A percentile compares a stretch with the other conserved stretches of the same genome.
Evolutionary conservation across 2,113 vertebrate species (phyloP).

Genomic region (Motacilla tschutschensis): DNA sequence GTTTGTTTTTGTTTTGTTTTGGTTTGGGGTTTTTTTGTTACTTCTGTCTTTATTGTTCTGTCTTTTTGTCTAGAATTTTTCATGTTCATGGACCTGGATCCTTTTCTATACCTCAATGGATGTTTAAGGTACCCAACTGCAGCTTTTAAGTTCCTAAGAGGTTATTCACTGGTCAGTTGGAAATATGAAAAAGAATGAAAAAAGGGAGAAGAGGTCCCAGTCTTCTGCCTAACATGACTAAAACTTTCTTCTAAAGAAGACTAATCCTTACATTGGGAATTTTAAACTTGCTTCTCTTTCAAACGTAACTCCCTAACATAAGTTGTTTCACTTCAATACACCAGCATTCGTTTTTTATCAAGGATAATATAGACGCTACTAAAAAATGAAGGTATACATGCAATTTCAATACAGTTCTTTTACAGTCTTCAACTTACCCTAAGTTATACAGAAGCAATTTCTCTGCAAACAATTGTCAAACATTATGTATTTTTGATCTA

Average conservation of each 20-base stretch:
- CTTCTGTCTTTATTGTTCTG: rapidly evolving
- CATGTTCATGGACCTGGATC: not conserved
- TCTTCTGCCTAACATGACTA: not conserved
- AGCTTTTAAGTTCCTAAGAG: not conserved
- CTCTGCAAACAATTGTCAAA: not conserved
- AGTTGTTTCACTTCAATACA: not conserved
- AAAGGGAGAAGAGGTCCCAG: rapidly evolving
- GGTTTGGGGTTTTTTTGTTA: no score
- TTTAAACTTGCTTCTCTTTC: not conserved
- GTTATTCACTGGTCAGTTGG: not conserved
- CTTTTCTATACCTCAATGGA: not conserved
- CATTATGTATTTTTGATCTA: not conserved
- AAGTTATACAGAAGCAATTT: not conserved
- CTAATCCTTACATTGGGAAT: not conserved
- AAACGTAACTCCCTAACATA: not conserved
- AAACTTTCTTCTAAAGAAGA: not conserved
- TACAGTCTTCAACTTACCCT: not conserved
- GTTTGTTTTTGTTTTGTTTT: no score
- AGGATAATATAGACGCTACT: not conserved
- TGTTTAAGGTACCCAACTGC: not conserved
- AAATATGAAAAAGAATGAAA: not conserved
- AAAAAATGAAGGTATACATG: not conserved
- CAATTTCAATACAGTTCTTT: not conserved
- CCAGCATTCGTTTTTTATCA: not conserved
- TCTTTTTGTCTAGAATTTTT: not conserved